Evolutionary conservation across 2,888 invertebrate species (phyloP).

Genomic region (Portevinia maculata): DNA sequence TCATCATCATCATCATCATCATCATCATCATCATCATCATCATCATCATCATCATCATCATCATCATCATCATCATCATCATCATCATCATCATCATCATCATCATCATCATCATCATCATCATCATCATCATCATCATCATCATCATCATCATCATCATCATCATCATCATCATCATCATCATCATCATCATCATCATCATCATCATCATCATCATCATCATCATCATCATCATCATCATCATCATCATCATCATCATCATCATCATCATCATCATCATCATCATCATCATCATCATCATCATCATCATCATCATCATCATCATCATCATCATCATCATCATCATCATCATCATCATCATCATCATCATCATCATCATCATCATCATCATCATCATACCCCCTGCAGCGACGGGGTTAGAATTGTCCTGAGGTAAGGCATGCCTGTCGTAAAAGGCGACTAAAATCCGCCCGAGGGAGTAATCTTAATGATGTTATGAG

Average conservation of each 20-base stretch:
- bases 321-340: background rate
- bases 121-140: background rate
- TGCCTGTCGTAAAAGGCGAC: too few relatives aligned
- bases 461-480: too few relatives aligned
- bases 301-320: background rate
- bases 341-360: background rate
- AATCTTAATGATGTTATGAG: too few relatives aligned
- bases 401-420: too few relatives aligned
- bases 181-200: background rate
- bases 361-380: background rate
- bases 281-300: background rate
- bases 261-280: background rate
- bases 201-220: background rate
- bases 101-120: background rate
- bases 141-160: background rate
- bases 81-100: background rate
- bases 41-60: background rate
- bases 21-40: background rate
- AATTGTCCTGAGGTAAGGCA: too few relatives aligned
- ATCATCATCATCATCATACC: background rate
- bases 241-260: background rate
- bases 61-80: background rate
- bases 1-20: background rate
- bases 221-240: background rate
- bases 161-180: background rate